phyloP scores from a whole-genome alignment of 2,113 vertebrate species.

The Austrofundulus limnaeus region DNA sequence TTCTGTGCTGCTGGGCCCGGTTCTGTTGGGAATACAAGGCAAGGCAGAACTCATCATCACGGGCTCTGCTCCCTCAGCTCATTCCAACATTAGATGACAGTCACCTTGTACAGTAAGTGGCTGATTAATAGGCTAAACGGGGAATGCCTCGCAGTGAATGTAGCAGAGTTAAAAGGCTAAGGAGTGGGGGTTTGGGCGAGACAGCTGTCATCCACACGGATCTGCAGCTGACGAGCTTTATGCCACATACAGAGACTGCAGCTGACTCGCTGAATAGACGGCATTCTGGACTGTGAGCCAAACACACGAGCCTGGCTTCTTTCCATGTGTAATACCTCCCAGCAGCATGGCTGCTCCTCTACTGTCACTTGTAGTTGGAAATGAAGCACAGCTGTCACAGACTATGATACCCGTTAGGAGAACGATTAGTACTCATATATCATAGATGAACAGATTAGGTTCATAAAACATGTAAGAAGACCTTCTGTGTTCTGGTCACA shows the following conservation, averaged over 20 bases:
- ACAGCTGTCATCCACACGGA: slow-evolving; percentile 67
- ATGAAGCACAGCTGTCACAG: slow-evolving; percentile 48
- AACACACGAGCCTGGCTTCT: slow-evolving; percentile 8
- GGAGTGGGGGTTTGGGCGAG: not conserved
- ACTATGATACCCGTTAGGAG: not conserved
- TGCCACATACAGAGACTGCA: slow-evolving; percentile 64
- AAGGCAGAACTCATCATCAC: slow-evolving; percentile 51
- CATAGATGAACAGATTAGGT: slow-evolving; percentile 51
- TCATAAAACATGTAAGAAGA: slow-evolving; percentile 49
- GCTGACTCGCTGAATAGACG: slow-evolving; percentile 61
- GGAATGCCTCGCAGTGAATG: slow-evolving; percentile 41
- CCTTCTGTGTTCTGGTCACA: slow-evolving; percentile 22
- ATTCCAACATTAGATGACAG: slow-evolving; percentile 60
- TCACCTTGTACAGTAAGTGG: slow-evolving; percentile 62
- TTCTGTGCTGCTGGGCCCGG: slow-evolving; percentile 52
- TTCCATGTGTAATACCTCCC: slow-evolving; percentile 6
- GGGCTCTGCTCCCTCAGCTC: slow-evolving; percentile 42
- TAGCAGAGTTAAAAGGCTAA: slow-evolving; percentile 15
- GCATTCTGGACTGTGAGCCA: slow-evolving; percentile 37
- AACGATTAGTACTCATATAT: slow-evolving; percentile 53
- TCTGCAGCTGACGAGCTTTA: slow-evolving; percentile 65
- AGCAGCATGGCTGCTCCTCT: slow-evolving; percentile 20
- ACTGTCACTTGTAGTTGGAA: slow-evolving; percentile 20
- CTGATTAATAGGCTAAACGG: slow-evolving; percentile 66
- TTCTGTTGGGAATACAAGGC: slow-evolving; percentile 64